These are phyloP conservation scores for Sturmia bella DNA, from an alignment of 2,888 invertebrate species.

Conservation along the genomic window DNA sequence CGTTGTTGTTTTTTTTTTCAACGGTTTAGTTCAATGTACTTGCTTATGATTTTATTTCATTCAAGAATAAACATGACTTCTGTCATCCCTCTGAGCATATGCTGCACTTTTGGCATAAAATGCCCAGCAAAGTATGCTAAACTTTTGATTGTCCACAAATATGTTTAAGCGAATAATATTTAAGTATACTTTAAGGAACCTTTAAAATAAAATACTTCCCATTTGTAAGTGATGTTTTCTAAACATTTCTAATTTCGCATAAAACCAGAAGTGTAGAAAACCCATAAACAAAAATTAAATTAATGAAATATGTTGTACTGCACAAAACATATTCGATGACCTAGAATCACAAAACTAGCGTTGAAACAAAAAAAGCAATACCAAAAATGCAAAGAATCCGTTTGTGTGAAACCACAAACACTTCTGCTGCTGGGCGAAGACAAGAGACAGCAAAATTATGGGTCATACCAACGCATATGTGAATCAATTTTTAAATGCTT, in stretches of 20 bases:
- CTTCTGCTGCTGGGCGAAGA: slow-evolving; percentile 52
- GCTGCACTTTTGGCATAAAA: slow-evolving; percentile 7
- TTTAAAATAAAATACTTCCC: neutral
- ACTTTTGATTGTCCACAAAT: slow-evolving; percentile 7
- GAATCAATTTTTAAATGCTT: slow-evolving; percentile 37
- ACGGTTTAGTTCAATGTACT: no score
- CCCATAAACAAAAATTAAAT: slow-evolving; percentile 2
- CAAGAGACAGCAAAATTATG: slow-evolving; percentile 57
- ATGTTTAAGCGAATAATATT: neutral
- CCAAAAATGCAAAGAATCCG: slow-evolving; percentile 16
- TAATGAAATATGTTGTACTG: slow-evolving; percentile 1
- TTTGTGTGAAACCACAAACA: slow-evolving; percentile 53
- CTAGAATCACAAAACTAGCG: neutral
- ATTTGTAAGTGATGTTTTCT: neutral
- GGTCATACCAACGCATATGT: slow-evolving; percentile 52
- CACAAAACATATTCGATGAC: neutral
- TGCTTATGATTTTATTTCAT: no score
- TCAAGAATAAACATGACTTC: no score
- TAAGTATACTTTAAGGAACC: slow-evolving; percentile 33
- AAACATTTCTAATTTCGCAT: slow-evolving; percentile 32
- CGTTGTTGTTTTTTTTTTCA: no score
- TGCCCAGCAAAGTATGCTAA: slow-evolving; percentile 30
- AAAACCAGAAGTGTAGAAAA: slow-evolving; percentile 4
- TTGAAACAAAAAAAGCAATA: neutral
- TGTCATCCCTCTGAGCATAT: slow-evolving; percentile 4